These are phyloP conservation scores for Chydorus sphaericus DNA, from an alignment of 2,888 invertebrate species.

Conservation along the genomic window DNA sequence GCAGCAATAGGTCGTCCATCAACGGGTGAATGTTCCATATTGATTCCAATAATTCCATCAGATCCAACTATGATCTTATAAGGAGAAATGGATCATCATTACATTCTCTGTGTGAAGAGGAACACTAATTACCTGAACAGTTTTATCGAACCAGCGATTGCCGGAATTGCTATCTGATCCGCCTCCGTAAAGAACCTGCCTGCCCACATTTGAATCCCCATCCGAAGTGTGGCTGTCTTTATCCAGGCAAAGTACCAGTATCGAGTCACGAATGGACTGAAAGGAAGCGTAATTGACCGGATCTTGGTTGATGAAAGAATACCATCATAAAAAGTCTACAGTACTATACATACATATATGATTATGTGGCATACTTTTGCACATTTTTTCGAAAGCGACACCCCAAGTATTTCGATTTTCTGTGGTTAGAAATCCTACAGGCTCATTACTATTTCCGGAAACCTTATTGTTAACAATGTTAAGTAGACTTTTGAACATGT, in stretches of 20 bases:
- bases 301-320: too few relatives aligned
- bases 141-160: slow-evolving; percentile 94
- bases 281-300: slow-evolving; percentile 35
- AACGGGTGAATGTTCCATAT: slow-evolving; percentile 87
- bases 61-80: slow-evolving; percentile 52
- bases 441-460: slow-evolving; percentile 33
- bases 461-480: slow-evolving; percentile 31
- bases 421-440: slow-evolving; percentile 55
- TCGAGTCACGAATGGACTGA: slow-evolving; percentile 52
- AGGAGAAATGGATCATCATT: too few relatives aligned
- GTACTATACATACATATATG: too few relatives aligned
- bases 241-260: slow-evolving; percentile 71
- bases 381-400: slow-evolving; percentile 46
- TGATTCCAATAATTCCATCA: slow-evolving; percentile 68
- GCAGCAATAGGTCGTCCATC: slow-evolving; percentile 84
- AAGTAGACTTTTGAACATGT: slow-evolving; percentile 38
- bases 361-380: slow-evolving; percentile 41
- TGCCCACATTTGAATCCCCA: slow-evolving; percentile 42
- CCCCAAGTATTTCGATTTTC: slow-evolving; percentile 33
- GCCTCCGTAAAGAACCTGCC: slow-evolving; percentile 66
- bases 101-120: too few relatives aligned
- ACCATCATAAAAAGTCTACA: too few relatives aligned
- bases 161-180: slow-evolving; percentile 48
- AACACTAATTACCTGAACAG: slow-evolving; percentile 58
- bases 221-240: slow-evolving; percentile 35